Conservation (phyloP, 2,888 invertebrate species). For the Thereva unica region DNA sequence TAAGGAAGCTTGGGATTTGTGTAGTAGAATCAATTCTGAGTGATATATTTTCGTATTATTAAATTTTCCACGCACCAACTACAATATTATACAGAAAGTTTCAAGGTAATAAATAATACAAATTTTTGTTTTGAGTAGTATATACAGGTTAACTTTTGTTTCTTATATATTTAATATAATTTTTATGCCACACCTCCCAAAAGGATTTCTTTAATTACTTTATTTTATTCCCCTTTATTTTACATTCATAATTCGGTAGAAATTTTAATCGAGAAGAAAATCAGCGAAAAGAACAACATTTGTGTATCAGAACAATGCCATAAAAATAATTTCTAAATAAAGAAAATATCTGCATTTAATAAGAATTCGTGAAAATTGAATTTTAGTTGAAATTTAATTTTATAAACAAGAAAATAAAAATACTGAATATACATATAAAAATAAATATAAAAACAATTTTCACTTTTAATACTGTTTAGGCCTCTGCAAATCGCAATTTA, state of each 20-base stretch:
- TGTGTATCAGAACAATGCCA: background rate
- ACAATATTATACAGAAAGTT: no score
- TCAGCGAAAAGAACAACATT: constrained; percentile 8
- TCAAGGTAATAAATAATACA: no score
- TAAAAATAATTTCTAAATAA: constrained; percentile 1
- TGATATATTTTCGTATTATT: no score
- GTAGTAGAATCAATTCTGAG: no score
- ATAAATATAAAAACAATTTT: constrained; percentile 1
- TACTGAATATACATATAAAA: no score
- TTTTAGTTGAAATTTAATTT: constrained; percentile 33
- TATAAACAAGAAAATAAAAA: background rate
- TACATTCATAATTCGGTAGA: constrained; percentile 50
- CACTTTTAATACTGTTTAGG: constrained; percentile 56
- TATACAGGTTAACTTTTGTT: no score
- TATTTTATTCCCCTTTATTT: background rate
- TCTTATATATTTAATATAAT: no score
- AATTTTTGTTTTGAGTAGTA: no score
- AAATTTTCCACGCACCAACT: no score
- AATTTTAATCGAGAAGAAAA: constrained; percentile 48
- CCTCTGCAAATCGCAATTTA: constrained; percentile 72
- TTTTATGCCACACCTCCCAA: no score
- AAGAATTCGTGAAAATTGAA: constrained; percentile 31
- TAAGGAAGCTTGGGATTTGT: no score
- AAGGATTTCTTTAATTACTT: no score
- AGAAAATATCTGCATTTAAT: constrained; percentile 30